Evolutionary conservation across 2,888 invertebrate species (phyloP), one percentile per base, ranked within the genome.

Genomic region (Heliconius ethilla): DNA sequence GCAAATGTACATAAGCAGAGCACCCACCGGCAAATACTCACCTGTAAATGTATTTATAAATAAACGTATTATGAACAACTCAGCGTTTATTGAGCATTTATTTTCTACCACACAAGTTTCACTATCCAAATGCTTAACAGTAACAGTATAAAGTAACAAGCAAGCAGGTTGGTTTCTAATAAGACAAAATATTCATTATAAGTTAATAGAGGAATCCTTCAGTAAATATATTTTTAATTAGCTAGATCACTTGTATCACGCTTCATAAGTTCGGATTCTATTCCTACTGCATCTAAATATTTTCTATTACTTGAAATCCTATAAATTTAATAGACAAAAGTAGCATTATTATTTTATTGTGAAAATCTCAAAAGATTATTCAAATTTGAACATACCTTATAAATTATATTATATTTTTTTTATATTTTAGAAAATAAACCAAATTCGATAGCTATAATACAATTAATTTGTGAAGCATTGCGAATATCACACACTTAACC

Each of bases 21-120:
- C 90, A 88, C 91, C 91, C 91, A 91, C 91, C 91, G 86, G 80
- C 87, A 84, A 85, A 88, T 85, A 87, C 87, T 89, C 89, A 88
- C 87, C 85, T 85, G 81, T 83, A 81, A 85, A 78, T 80, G 79
- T 87, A 86, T 86, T 85, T 86, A 86, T 85, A 82, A 78, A 70
- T 80, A 81, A 81, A 40, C 40, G 69, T 37, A 63, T 72, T 66
- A 75, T 65, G 45, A 73, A 78, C 70, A 80, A 78, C 76, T 76
- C 63, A 62, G 75, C 72, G 70, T 78, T 80, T 77, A 77, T 81
- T 81, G n/a, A 59, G n/a, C 33, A 59, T n/a, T 59, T 72, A 59
- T 72, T 70, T 15, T 59, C 9, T n/a, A 37, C n/a, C 11, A 59
- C 7, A 33, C 11, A 11, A 29, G 2, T 29, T 27, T 70, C 22